phyloP scores from a whole-genome alignment of 30 jellyfish, hydroid and myxozoan species.

The Hydra vulgaris region DNA sequence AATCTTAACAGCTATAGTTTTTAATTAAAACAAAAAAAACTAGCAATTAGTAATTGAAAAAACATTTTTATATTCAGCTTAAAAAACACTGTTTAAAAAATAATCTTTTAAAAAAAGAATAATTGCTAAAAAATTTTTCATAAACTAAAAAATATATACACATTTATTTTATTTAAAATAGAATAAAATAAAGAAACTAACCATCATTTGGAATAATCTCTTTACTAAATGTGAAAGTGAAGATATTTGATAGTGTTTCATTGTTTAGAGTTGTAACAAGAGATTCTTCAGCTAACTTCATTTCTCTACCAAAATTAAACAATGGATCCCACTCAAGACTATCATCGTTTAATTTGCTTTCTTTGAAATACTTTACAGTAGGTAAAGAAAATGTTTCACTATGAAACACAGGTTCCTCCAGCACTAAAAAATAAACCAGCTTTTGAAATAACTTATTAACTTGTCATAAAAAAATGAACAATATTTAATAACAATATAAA shows the following conservation, averaged over 20 bases:
- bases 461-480: too few species aligned
- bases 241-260: neutral
- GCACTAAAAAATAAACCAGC: neutral
- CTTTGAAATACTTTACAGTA: neutral
- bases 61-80: too few species aligned
- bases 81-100: too few species aligned
- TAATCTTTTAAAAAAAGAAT: too few species aligned
- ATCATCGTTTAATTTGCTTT: neutral
- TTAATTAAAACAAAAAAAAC: too few species aligned
- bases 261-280: neutral
- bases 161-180: too few species aligned
- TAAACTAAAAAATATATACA: too few species aligned
- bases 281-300: slow-evolving; percentile 3
- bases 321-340: slow-evolving; percentile 17
- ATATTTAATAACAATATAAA: too few species aligned
- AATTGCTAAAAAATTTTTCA: too few species aligned
- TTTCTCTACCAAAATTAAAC: neutral
- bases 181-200: neutral
- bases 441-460: too few species aligned
- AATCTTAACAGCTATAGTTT: too few species aligned
- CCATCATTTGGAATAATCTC: neutral
- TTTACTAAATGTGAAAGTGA: neutral
- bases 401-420: neutral
- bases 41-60: too few species aligned
- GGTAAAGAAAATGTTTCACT: neutral